phyloP scores from a whole-genome alignment of 2,888 invertebrate species.

The Alloplasta piceator region DNA sequence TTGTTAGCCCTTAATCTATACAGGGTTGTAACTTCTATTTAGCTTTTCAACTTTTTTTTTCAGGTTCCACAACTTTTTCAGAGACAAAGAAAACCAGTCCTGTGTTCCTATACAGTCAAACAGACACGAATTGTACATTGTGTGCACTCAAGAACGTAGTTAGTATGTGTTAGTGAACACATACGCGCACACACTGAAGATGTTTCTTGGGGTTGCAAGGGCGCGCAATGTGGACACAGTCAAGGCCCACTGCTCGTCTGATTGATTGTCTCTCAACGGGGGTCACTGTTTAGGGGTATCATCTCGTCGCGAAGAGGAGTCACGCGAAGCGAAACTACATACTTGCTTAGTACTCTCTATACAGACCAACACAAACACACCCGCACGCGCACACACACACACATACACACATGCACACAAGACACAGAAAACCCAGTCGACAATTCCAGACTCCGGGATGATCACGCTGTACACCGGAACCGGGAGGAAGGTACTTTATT shows the following conservation, averaged over 20 bases:
- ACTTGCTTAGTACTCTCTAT: background rate
- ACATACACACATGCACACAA: background rate
- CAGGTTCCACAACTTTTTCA: too few relatives aligned
- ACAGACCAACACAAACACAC: too few relatives aligned
- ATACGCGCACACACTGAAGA: background rate
- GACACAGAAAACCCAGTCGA: constrained; percentile 12
- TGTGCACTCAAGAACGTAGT: background rate
- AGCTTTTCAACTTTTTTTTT: too few relatives aligned
- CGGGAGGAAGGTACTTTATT: constrained; percentile 59
- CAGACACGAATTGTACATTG: background rate
- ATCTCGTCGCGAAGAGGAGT: constrained; percentile 73
- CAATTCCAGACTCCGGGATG: constrained; percentile 51
- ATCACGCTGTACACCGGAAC: constrained; percentile 59
- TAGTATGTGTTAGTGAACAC: background rate
- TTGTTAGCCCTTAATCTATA: too few relatives aligned
- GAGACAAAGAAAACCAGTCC: background rate
- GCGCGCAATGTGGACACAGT: constrained; percentile 83
- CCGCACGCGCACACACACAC: too few relatives aligned
- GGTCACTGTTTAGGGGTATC: constrained; percentile 82
- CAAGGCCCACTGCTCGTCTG: constrained; percentile 82
- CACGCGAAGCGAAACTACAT: constrained; percentile 60
- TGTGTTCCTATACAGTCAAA: background rate
- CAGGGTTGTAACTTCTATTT: too few relatives aligned
- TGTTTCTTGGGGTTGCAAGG: constrained; percentile 61
- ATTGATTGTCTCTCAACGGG: constrained; percentile 82